Base-by-base conservation (phyloP, 37 sponge, comb jelly and placozoan genomes). In the Halichondria panicea region DNA sequence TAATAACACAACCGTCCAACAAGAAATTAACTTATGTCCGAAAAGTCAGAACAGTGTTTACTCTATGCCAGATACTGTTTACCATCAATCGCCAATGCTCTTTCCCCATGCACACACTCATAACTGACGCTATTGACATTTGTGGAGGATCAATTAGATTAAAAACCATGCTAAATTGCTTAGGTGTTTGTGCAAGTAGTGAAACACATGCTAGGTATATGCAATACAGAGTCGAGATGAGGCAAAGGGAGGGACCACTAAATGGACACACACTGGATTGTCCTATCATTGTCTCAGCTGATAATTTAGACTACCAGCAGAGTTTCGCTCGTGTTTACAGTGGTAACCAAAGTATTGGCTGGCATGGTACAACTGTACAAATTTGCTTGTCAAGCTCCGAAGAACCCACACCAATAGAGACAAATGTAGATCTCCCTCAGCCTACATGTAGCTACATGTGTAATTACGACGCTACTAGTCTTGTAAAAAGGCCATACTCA, bases 261-360 rank as follows among this genome's bases (percentile, higher is more conserved):
- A 30, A 24, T 75, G 63, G 61, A 9, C 40, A 41, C 40, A 43
- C 59, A 5, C 19, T 8, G 4, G 35, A 75, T 42, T 45, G 30
- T 38, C 61, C 61, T 30, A 62, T 38, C 13, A 31, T 75, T 45
- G 50, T 40, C 18, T 75, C 76, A 62, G 31, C 45, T 43, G 76
- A 75, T 30, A 75, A 75, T 60, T 43, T 75, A n/a, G 64, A 75
- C 35, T 75, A 31, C 32, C 19, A 62, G 21, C 76, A 75, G 4
- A 75, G 76, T 31, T 61, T 37, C 22, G 45, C 76, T 22, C 22
- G 21, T 41, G 64, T 75, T 11, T 75, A 75, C 32, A 31, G 46
- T 42, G 76, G 76, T 27, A 59, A 75, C 7, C 76, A 62, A 21
- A 48, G 76, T 62, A n/a, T n/a, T n/a, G n/a, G n/a, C n/a, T 42